phyloP scores from a whole-genome alignment of 2,113 vertebrate genomes.

The Pagrus major region DNA sequence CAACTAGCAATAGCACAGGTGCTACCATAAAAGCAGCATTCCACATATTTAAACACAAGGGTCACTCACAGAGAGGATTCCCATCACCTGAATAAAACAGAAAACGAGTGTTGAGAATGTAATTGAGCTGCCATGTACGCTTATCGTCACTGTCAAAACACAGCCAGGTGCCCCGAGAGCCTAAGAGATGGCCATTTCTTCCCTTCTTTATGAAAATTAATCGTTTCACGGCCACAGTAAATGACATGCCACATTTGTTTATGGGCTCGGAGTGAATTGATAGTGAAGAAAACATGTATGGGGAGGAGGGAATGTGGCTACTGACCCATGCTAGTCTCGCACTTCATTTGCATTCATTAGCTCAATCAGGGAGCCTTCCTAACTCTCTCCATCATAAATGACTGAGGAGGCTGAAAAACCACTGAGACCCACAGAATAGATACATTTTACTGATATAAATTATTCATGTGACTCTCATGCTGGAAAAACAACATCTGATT shows the following conservation, averaged over 20 bases:
- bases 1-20: conserved; percentile 30
- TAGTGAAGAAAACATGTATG: conserved; percentile 74
- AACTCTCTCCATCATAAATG: conserved; percentile 77
- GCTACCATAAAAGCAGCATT: conserved; percentile 44
- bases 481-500: conserved; percentile 76
- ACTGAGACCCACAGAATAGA: conserved; percentile 71
- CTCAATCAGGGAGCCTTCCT: conserved; percentile 77
- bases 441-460: conserved; percentile 76
- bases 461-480: conserved; percentile 73
- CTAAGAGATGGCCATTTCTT: conserved; percentile 76
- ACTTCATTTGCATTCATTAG: conserved; percentile 81
- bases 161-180: conserved; percentile 73
- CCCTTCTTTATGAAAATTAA: conserved; percentile 82
- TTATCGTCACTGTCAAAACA: conserved; percentile 82
- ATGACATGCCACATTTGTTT: conserved; percentile 83
- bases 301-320: conserved; percentile 59
- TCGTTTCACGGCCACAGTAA: conserved; percentile 74
- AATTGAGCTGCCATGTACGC: conserved; percentile 85
- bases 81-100: conserved; percentile 69
- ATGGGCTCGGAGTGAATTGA: conserved; percentile 72
- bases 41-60: conserved; percentile 55
- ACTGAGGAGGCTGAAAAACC: conserved; percentile 68
- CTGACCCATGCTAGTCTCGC: conserved; percentile 74
- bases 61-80: conserved; percentile 59
- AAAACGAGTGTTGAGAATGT: conserved; percentile 73